Base-by-base conservation (phyloP, 1,140 invertebrate genomes). In the Stegodyphus mimosarum region DNA sequence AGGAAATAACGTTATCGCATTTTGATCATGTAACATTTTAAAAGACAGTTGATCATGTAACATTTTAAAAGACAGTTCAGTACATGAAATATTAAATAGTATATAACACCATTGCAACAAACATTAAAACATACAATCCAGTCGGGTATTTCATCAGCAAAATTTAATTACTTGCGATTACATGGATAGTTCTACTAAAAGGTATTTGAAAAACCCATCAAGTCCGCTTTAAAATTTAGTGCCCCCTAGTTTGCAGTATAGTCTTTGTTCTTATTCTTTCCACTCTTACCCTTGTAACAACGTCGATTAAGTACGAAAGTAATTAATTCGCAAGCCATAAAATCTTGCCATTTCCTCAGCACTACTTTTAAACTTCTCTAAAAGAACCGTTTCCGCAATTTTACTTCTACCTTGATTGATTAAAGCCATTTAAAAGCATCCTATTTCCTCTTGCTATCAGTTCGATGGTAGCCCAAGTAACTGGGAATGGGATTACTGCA, bases 261-360 rank as follows among this genome's bases (percentile, higher is more conserved):
- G n/a, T 18, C 9, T 11, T 67, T 67, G 66, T 67, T 67, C 66
- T 9, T 9, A 67, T 6, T 67, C 33, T 67, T 6, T 18, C n/a
- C n/a, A 67, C n/a, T 67, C n/a, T 11, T 67, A 67, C 9, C n/a
- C 66, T 67, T 9, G 66, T 67, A 18, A 67, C 66, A 67, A 67
- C 9, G 33, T 33, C 33, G 33, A 33, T 33, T 33, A 33, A 33
- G 50, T 11, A 71, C 6, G 64, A 52, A 78, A 78, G 49, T 78
- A 78, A 78, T 69, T 78, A 51, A 53, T 53, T 51, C 10, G 17
- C 15, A 17, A 53, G 72, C 72, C 78, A 80, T 80, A 80, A 80
- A 80, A 80, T 60, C 51, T 69, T 50, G n/a, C 66, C 51, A 55
- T 70, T 79, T 55, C 69, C 78, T 72, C 13, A 60, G 10, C 7